Evolutionary conservation across 2,797 vertebrate species (phyloP).

Genomic region (Podarcis siculus): DNA sequence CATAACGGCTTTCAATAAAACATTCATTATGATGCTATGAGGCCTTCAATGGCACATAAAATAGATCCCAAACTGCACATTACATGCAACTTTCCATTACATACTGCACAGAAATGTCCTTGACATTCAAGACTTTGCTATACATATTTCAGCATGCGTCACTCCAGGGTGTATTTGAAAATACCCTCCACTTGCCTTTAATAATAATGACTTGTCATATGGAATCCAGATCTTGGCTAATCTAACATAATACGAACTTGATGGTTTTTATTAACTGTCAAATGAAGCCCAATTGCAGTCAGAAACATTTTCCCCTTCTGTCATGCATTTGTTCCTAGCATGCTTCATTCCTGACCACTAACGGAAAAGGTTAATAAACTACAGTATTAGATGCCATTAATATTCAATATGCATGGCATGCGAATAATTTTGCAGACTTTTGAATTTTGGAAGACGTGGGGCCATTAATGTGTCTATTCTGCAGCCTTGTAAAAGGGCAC

Average conservation of each 20-base stretch:
- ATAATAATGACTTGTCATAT: conserved; percentile 85
- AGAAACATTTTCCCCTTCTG: conserved; percentile 75
- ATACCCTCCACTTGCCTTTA: conserved; percentile 84
- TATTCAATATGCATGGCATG: conserved; percentile 70
- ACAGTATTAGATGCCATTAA: conserved; percentile 69
- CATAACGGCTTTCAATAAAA: conserved; percentile 74
- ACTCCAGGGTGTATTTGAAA: conserved; percentile 83
- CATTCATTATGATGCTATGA: conserved; percentile 74
- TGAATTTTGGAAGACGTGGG: conserved; percentile 63
- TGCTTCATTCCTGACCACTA: conserved; percentile 77
- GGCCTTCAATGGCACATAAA: conserved; percentile 76
- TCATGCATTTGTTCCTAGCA: conserved; percentile 65
- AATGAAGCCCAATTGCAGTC: conserved; percentile 71
- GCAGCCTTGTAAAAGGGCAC: conserved; percentile 55
- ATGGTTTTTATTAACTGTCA: conserved; percentile 83
- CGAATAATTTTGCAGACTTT: conserved; percentile 70
- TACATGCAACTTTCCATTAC: conserved; percentile 76
- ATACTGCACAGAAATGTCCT: conserved; percentile 77
- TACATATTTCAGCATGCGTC: conserved; percentile 81
- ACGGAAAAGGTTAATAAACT: conserved; percentile 80
- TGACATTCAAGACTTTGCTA: conserved; percentile 82
- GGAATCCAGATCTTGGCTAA: conserved; percentile 80
- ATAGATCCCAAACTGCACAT: conserved; percentile 79
- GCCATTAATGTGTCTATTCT: conserved; percentile 63
- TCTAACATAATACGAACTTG: conserved; percentile 81